phyloP scores from a whole-genome alignment of 2,113 vertebrate genomes.

The Oncorhynchus kisutch region DNA sequence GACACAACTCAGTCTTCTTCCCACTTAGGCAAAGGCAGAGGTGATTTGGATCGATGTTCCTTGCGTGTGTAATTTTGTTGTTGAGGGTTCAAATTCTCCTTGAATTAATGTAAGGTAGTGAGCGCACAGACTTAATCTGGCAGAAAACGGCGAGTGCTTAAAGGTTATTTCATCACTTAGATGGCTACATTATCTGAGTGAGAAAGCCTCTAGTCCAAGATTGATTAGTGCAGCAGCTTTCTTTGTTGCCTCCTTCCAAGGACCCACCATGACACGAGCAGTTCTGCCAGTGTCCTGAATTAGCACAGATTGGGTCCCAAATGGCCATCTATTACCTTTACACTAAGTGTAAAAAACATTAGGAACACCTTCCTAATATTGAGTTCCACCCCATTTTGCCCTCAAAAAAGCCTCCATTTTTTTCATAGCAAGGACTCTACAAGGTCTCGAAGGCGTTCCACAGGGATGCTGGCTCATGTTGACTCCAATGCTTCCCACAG shows the following conservation, averaged over 20 bases:
- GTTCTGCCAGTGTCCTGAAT: no score
- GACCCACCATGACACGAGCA: background rate
- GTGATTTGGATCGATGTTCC: conserved; percentile 5
- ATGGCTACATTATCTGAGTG: conserved; percentile 11
- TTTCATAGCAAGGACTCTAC: no score
- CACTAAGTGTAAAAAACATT: no score
- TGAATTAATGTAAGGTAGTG: conserved; percentile 16
- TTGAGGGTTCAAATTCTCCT: conserved; percentile 16
- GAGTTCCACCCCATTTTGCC: no score
- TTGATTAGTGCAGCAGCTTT: conserved; percentile 11
- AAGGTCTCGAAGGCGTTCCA: no score
- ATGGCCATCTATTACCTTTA: no score
- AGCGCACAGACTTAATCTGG: background rate
- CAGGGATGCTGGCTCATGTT: no score
- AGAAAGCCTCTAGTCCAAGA: conserved; percentile 5
- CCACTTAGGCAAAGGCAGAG: conserved; percentile 8
- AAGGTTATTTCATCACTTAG: conserved; percentile 15
- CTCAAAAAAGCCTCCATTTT: no score
- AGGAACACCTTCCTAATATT: no score
- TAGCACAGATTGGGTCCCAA: no score
- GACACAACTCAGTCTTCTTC: background rate
- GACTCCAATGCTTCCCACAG: no score
- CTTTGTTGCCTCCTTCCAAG: background rate
- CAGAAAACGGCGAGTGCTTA: background rate
- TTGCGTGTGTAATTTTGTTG: conserved; percentile 14